Evolutionary conservation across 2,888 invertebrate genomes (phyloP), one percentile per base, ranked within the genome.

Genomic region (Aphidius colemani): DNA sequence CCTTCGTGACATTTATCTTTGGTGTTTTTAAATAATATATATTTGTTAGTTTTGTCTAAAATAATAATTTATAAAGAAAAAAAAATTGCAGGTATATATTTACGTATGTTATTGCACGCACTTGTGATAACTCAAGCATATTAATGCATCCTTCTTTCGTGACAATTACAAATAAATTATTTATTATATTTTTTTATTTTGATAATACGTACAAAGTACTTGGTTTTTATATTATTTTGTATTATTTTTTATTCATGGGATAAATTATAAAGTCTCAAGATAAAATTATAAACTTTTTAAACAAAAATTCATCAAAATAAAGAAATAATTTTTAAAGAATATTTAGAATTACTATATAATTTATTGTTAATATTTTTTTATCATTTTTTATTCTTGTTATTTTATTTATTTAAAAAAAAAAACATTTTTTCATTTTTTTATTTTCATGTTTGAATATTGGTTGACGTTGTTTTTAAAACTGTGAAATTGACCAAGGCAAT

Each of bases 401-500:
- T 59, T 64, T 18, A 30, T 30, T 30, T 30, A 30, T 30, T 30
- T 30, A 30, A 30, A 30, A 30, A 18, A 18, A 18, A 30, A 18
- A 18, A 18, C 13, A 45, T 63, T 45, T 58, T 62, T 44, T 58
- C 57, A 45, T 43, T 62, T 53, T 55, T 53, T 40, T 18, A 18
- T 18, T 18, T 18, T 18, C 13, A 18, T 18, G 13, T 18, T 18
- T 18, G 13, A 18, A 18, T 18, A 18, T 18, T 18, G 13, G 13
- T 18, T 18, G 13, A 18, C 13, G 56, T 59, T 30, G 65, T 63
- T 63, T 69, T 63, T 64, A 39, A 53, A 53, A 65, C 65, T 66
- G 65, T 67, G 70, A 71, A 68, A 72, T 73, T 72, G 71, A 74
- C 72, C 74, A 71, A 75, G 70, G 71, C 72, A 72, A 66, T 59